These are phyloP conservation scores for Artemia franciscana DNA, from an alignment of 1,140 invertebrate genomes.

Conservation along the genomic window DNA sequence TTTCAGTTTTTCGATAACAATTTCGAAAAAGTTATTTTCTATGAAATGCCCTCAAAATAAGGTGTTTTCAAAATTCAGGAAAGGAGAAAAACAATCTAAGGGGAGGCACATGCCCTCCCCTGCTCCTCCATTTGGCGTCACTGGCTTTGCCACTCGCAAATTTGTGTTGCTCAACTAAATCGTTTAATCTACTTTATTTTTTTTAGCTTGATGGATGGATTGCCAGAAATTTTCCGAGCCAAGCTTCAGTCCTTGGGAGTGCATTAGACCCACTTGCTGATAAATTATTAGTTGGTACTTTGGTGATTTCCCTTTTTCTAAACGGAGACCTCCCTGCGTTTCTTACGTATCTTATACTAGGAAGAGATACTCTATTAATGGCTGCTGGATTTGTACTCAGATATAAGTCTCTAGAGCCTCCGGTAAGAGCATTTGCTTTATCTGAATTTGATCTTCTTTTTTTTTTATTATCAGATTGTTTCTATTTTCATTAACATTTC, in stretches of 20 bases:
- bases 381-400: slow-evolving; percentile 61
- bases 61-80: no score
- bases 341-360: slow-evolving; percentile 59
- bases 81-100: no score
- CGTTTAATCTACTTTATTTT: no score
- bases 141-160: no score
- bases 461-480: background rate
- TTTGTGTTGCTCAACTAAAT: no score
- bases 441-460: background rate
- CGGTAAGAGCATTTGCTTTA: slow-evolving; percentile 31
- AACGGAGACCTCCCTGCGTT: slow-evolving; percentile 24
- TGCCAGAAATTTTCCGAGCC: slow-evolving; percentile 67
- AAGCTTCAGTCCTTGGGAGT: slow-evolving; percentile 73
- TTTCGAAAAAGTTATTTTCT: no score
- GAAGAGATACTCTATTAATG: slow-evolving; percentile 58
- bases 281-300: slow-evolving; percentile 68
- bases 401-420: slow-evolving; percentile 65
- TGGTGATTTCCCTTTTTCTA: slow-evolving; percentile 46
- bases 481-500: slow-evolving; percentile 4
- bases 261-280: slow-evolving; percentile 96
- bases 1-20: no score
- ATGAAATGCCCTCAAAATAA: no score
- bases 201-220: slow-evolving; percentile 82
- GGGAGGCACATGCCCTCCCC: no score
- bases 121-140: no score